Conservation (phyloP, 1,140 invertebrate species). For the Megathymus violae region DNA sequence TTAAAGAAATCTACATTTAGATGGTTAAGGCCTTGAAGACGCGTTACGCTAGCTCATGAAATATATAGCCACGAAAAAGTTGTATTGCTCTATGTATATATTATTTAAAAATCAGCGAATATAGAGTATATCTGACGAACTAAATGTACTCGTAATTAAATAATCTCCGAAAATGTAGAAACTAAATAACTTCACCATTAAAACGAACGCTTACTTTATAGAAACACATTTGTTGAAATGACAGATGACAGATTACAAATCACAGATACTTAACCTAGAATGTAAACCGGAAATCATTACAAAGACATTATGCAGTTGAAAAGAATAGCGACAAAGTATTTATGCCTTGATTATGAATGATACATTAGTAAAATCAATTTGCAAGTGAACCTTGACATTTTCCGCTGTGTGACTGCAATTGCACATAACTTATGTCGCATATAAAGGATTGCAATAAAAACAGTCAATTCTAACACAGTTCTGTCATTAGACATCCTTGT, state of each 20-base stretch:
- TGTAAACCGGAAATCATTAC: conserved; percentile 2
- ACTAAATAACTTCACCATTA: too few species aligned
- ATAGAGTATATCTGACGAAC: too few species aligned
- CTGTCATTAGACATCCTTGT: conserved; percentile 25
- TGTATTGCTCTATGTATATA: too few species aligned
- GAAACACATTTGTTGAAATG: too few species aligned
- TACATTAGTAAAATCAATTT: conserved; percentile 10
- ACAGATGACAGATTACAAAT: not conserved
- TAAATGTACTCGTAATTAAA: too few species aligned
- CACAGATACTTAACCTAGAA: conserved; percentile 2
- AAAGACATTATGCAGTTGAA: conserved; percentile 5
- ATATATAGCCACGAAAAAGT: too few species aligned
- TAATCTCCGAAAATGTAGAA: too few species aligned
- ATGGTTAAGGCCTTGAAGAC: too few species aligned
- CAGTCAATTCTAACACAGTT: conserved; percentile 11
- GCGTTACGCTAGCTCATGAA: too few species aligned
- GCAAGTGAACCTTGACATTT: conserved; percentile 25
- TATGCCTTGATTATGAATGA: conserved; percentile 2
- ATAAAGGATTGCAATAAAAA: conserved; percentile 20
- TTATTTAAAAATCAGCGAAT: too few species aligned
- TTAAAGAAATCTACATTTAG: too few species aligned
- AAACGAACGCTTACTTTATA: too few species aligned
- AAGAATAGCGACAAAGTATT: not conserved
- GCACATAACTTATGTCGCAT: conserved; percentile 20
- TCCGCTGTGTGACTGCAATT: conserved; percentile 14